A percentile compares a stretch with the other conserved stretches of the same genome.
Evolutionary conservation across 2,888 invertebrate genomes (phyloP).

Genomic region (Cyclophora punctaria): DNA sequence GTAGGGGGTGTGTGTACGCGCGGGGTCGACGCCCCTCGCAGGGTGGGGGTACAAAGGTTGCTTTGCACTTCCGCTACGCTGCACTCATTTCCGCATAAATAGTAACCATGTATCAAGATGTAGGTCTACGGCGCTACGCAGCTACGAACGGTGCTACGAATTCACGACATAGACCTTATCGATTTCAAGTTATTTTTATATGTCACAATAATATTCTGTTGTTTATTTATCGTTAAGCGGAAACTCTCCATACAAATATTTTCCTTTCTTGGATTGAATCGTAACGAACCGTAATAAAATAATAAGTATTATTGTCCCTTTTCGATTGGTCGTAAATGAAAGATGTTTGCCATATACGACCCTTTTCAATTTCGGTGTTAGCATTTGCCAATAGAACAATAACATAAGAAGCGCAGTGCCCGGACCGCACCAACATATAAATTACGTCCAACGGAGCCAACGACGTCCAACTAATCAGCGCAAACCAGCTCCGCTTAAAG

Average conservation of each 20-base stretch:
- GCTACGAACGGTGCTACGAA: neutral
- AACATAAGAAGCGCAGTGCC: neutral
- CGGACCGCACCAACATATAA: constrained; percentile 20
- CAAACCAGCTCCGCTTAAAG: constrained; percentile 47
- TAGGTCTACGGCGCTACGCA: constrained; percentile 26
- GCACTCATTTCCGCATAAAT: constrained; percentile 72
- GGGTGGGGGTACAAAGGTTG: constrained; percentile 49
- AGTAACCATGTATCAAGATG: constrained; percentile 56
- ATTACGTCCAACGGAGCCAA: constrained; percentile 20
- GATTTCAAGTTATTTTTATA: too few species aligned
- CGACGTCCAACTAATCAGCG: constrained; percentile 46
- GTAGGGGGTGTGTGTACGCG: constrained; percentile 34
- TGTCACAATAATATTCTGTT: too few species aligned
- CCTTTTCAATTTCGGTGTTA: neutral
- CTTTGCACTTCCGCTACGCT: constrained; percentile 68
- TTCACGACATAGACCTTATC: too few species aligned
- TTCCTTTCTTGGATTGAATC: neutral
- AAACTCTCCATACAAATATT: too few species aligned
- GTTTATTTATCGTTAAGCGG: too few species aligned
- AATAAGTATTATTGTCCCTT: too few species aligned
- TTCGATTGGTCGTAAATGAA: neutral
- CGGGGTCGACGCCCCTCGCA: constrained; percentile 58
- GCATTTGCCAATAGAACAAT: neutral
- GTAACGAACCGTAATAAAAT: too few species aligned
- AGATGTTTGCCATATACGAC: too few species aligned